Evolutionary conservation across 2,888 invertebrate genomes (phyloP).

Genomic region (Stenichneumon culpator): DNA sequence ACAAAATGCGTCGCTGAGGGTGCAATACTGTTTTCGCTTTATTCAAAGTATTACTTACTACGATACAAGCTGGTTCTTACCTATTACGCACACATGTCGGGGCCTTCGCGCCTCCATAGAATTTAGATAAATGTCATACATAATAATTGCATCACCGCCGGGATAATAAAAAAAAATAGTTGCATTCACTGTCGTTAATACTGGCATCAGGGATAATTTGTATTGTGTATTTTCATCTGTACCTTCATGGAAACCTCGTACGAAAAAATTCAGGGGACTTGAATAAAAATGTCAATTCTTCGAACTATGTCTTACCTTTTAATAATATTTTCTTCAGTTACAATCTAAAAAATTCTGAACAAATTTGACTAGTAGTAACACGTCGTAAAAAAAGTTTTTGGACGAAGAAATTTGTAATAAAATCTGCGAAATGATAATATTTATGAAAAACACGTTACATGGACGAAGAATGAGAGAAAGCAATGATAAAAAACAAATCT

Average conservation of each 20-base stretch:
- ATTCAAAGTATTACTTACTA: slow-evolving; percentile 24
- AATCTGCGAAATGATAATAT: neutral
- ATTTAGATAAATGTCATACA: slow-evolving; percentile 62
- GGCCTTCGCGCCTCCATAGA: slow-evolving; percentile 58
- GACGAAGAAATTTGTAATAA: neutral
- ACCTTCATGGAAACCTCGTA: neutral
- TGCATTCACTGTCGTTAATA: slow-evolving; percentile 22
- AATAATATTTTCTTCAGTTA: neutral
- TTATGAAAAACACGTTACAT: too few relatives aligned
- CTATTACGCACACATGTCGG: slow-evolving; percentile 56
- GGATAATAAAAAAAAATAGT: slow-evolving; percentile 26
- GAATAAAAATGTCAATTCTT: neutral
- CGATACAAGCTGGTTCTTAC: slow-evolving; percentile 51
- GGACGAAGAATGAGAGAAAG: too few relatives aligned
- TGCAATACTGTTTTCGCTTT: slow-evolving; percentile 60
- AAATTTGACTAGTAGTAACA: neutral
- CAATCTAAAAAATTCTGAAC: too few relatives aligned
- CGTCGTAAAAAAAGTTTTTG: too few relatives aligned
- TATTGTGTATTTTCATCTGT: slow-evolving; percentile 16
- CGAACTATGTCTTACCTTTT: neutral
- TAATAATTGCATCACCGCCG: slow-evolving; percentile 57
- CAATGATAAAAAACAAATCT: too few relatives aligned
- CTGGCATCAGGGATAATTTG: neutral
- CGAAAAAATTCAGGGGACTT: neutral
- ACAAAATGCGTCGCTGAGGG: slow-evolving; percentile 62